A percentile compares a stretch with the other conserved stretches of the same genome.
These are phyloP conservation scores for Anseranas semipalmata DNA, from an alignment of 2,113 vertebrate species.

Conservation along the genomic window DNA sequence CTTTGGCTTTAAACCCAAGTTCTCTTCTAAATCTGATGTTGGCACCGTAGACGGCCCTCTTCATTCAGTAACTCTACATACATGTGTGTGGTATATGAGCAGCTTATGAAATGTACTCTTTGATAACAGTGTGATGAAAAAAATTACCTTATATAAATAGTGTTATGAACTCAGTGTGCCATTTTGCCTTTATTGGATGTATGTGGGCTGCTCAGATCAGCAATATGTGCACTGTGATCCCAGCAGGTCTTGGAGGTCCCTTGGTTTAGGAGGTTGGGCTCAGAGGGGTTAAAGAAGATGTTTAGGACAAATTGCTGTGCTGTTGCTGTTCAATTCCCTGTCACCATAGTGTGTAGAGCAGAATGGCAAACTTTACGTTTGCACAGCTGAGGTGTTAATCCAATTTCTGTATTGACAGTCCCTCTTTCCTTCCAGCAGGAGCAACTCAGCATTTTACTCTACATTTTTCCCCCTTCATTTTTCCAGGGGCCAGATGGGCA, in stretches of 20 bases:
- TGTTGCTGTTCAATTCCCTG: neutral
- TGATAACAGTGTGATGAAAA: neutral
- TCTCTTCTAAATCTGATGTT: neutral
- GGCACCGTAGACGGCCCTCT: neutral
- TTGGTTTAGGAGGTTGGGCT: neutral
- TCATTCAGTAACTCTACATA: neutral
- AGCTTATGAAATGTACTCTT: neutral
- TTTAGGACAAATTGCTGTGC: neutral
- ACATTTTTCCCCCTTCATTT: neutral
- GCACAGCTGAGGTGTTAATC: neutral
- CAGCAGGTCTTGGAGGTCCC: neutral
- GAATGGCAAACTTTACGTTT: neutral
- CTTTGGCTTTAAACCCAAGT: neutral
- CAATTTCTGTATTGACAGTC: neutral
- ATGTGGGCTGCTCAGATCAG: neutral
- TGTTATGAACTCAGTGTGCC: neutral
- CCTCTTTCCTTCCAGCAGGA: neutral
- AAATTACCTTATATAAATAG: neutral
- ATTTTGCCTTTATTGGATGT: neutral
- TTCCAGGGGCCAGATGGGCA: conserved; percentile 5
- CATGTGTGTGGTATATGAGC: neutral
- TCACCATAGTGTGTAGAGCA: neutral
- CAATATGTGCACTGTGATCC: neutral
- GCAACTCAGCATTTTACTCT: neutral
- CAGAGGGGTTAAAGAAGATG: neutral